Conservation (phyloP, 2,888 invertebrate genomes). For the Spisula subtruncata region DNA sequence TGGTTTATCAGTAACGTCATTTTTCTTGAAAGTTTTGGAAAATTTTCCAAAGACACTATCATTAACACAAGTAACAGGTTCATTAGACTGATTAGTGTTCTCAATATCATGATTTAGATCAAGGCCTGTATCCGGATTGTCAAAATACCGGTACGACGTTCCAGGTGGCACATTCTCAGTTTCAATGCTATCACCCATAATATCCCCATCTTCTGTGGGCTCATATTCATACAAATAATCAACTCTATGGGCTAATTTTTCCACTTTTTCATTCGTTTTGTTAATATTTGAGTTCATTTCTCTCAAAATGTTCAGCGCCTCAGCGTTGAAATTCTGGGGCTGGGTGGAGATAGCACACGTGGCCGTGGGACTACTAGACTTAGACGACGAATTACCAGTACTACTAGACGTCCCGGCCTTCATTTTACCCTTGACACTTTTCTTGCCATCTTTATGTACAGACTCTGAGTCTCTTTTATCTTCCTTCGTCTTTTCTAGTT, state of each 20-base stretch:
- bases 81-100: not conserved
- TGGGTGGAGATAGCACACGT: too few species aligned
- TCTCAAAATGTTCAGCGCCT: slow-evolving; percentile 50
- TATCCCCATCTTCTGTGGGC: too few species aligned
- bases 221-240: slow-evolving; percentile 46
- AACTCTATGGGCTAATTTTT: slow-evolving; percentile 22
- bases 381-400: too few species aligned
- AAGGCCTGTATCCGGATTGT: too few species aligned
- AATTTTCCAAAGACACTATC: slow-evolving; percentile 41
- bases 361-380: not conserved
- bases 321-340: slow-evolving; percentile 35
- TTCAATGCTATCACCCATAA: too few species aligned
- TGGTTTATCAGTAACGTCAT: slow-evolving; percentile 27
- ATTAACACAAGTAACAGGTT: not conserved
- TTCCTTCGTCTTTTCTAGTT: slow-evolving; percentile 11
- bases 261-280: too few species aligned
- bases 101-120: too few species aligned
- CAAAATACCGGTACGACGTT: too few species aligned
- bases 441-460: not conserved
- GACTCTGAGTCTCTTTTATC: not conserved
- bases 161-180: too few species aligned
- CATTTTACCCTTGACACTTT: not conserved
- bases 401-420: too few species aligned
- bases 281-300: slow-evolving; percentile 57
- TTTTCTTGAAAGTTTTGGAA: slow-evolving; percentile 44